Evolutionary conservation across 1,140 invertebrate genomes (phyloP).

Genomic region (Drosophila repleta): DNA sequence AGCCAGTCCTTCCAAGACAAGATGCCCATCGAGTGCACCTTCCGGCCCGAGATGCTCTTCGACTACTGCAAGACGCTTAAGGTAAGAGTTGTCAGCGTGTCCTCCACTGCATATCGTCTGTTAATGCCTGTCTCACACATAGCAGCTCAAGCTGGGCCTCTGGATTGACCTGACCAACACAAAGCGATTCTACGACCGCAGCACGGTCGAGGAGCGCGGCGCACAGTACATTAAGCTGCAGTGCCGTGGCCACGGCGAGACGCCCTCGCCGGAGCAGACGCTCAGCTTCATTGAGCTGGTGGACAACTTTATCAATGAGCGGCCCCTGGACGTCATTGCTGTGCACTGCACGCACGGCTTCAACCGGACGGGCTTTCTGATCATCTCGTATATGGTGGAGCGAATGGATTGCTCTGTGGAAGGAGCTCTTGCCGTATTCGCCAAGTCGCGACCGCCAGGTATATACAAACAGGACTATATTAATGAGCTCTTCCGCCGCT

Average conservation of each 20-base stretch:
- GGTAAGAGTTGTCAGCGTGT: conserved; percentile 86
- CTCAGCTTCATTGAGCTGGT: conserved; percentile 91
- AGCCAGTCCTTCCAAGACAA: conserved; percentile 90
- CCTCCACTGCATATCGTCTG: too few species aligned
- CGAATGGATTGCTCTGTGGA: conserved; percentile 91
- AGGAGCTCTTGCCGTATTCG: conserved; percentile 91
- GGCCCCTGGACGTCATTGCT: conserved; percentile 92
- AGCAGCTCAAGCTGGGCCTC: conserved; percentile 93
- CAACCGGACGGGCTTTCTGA: conserved; percentile 98
- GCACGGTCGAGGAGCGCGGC: conserved; percentile 89
- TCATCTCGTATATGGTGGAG: conserved; percentile 95
- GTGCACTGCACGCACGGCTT: conserved; percentile 99
- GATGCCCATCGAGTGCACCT: conserved; percentile 91
- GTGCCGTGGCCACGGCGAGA: conserved; percentile 93
- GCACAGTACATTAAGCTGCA: conserved; percentile 94
- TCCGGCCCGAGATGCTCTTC: conserved; percentile 94
- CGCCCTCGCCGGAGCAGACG: conserved; percentile 91
- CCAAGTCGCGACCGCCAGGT: conserved; percentile 88
- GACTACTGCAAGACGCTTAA: conserved; percentile 89
- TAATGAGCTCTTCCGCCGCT: conserved; percentile 89
- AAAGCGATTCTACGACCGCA: conserved; percentile 94
- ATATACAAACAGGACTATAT: conserved; percentile 93
- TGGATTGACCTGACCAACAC: conserved; percentile 99
- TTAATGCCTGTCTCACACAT: background rate
- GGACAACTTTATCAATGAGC: conserved; percentile 90